A percentile compares a stretch with the other conserved stretches of the same genome.
These are phyloP conservation scores for Furnarius figulus DNA, from an alignment of 2,113 vertebrate genomes.

Conservation along the genomic window DNA sequence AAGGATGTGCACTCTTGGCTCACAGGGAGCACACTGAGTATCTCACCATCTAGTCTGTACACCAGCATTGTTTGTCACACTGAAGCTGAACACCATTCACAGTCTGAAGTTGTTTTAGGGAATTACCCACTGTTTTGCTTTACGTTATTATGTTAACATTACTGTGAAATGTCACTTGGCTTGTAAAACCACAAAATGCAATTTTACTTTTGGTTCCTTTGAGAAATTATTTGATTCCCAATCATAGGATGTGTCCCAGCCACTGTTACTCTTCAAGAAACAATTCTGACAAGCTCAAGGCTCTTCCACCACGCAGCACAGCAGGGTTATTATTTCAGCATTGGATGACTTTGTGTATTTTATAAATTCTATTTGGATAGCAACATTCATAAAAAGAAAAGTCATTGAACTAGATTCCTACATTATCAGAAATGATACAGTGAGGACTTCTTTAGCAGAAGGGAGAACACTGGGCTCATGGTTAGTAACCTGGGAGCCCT, in stretches of 20 bases:
- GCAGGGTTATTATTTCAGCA: neutral
- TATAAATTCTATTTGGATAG: neutral
- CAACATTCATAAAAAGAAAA: neutral
- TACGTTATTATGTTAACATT: neutral
- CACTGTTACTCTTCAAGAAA: neutral
- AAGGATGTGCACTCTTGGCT: neutral
- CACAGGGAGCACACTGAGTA: neutral
- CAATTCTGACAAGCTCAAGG: neutral
- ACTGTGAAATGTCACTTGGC: neutral
- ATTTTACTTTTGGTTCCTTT: neutral
- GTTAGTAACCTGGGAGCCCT: neutral
- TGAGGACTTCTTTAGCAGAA: neutral
- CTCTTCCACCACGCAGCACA: neutral
- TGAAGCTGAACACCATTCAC: neutral
- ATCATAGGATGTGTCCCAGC: neutral
- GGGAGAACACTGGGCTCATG: rapidly evolving
- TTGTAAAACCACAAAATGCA: neutral
- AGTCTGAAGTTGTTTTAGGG: neutral
- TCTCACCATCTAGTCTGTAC: neutral
- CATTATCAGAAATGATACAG: neutral
- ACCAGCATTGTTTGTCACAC: neutral
- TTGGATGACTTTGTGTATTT: neutral
- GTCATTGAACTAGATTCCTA: neutral
- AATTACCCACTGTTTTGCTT: neutral
- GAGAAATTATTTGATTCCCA: neutral